Conservation (phyloP, 2,113 vertebrate genomes). For the Sporophila hypoxantha region DNA sequence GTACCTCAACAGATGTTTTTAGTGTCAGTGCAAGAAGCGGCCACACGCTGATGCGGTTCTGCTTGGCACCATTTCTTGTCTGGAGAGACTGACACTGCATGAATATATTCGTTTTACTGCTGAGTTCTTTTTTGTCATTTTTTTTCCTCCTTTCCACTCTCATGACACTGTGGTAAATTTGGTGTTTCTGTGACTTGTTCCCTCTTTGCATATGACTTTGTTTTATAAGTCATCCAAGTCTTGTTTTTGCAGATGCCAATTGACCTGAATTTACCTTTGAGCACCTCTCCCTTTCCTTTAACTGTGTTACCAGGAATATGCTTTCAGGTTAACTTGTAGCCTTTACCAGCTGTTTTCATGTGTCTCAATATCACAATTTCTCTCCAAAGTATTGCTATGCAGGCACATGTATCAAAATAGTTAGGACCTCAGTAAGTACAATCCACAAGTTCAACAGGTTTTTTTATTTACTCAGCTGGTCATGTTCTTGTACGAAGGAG, state of each 20-base stretch:
- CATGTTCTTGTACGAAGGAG: constrained; percentile 19
- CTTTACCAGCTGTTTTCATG: constrained; percentile 13
- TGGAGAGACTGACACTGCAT: constrained; percentile 56
- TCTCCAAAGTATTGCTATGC: constrained; percentile 25
- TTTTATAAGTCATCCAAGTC: not conserved
- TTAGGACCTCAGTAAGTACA: constrained; percentile 8
- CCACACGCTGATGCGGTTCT: constrained; percentile 67
- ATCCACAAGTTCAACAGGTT: constrained; percentile 38
- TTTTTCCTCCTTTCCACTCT: not conserved
- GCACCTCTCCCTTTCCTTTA: not conserved
- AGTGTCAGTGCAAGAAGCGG: constrained; percentile 48
- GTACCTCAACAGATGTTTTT: constrained; percentile 60
- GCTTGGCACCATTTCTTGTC: constrained; percentile 61
- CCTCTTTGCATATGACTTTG: not conserved
- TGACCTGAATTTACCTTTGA: constrained; percentile 38
- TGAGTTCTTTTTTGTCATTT: constrained; percentile 41
- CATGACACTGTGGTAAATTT: constrained; percentile 36
- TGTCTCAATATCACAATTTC: not conserved
- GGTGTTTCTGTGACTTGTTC: not conserved
- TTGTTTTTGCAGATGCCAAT: not conserved
- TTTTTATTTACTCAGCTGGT: constrained; percentile 63
- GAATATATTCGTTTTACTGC: constrained; percentile 58
- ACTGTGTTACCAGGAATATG: constrained; percentile 39
- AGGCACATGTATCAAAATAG: constrained; percentile 47
- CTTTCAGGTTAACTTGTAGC: constrained; percentile 17